Base-by-base conservation (phyloP, 2,797 vertebrate genomes). In the Lagodon rhomboides region DNA sequence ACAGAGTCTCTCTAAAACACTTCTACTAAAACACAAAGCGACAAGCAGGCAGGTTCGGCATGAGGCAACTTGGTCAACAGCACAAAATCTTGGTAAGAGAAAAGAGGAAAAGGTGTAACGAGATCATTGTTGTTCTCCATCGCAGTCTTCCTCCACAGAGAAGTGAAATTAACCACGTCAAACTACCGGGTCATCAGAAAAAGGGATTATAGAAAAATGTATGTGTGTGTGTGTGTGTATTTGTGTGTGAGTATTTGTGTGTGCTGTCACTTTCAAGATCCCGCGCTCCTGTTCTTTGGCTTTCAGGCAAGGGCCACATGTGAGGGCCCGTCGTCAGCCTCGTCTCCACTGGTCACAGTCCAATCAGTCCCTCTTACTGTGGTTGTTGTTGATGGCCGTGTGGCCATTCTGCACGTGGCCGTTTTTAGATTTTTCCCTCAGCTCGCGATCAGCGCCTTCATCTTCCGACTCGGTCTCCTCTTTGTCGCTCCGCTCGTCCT, bases 401-500 rank as follows among this genome's bases (percentile, higher is more conserved):
- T 98, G 96, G 68, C 97, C 97, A 0, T 99, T 99, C 89, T 93
- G 95, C 7, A 97, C 66, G 5, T 96, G 95, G 43, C 97, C 96
- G 0, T 96, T 97, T 90, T 96, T 96, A 0, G 77, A 65, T n/a
- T 83, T 95, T 38, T 58, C 86, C 12, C 20, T 80, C 10, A 13
- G 66, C 47, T 84, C 84, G 0, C 12, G 83, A 5, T 84, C 70
- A 0, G 70, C 84, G 0, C 79, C 79, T 18, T 91, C 93, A 2
- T 94, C 95, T 0, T 95, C 91, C 0, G 93, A 90, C 54, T 96
- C 95, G 0, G 97, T 97, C 91, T 99, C 98, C 2, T 99, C 98
- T 0, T 93, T 87, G 80, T 99, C 98, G 0, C 98, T 99, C 30
- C 98, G 93, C 87, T 98, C 98, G 0, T 99, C 98, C 88, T 99